Percentiles rank a stretch among this genome's conserved stretches.
Evolutionary conservation across 2,888 invertebrate species (phyloP).

Genomic region (Pristionchus entomophagus): DNA sequence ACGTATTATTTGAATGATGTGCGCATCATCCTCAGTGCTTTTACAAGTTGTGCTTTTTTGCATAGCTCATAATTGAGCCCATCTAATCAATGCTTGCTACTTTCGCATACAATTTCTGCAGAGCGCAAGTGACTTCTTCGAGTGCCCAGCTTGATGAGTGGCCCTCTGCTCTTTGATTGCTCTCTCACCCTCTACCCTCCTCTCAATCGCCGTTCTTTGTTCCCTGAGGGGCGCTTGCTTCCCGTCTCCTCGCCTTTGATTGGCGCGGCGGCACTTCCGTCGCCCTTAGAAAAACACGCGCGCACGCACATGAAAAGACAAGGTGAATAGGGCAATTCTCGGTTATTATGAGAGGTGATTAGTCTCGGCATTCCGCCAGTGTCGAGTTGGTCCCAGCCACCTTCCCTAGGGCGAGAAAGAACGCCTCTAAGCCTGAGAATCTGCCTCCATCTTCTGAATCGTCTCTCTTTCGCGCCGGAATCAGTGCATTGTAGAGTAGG

Average conservation of each 20-base stretch:
- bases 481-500: constrained; percentile 28
- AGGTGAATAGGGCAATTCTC: constrained; percentile 26
- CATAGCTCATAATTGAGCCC: too few relatives aligned
- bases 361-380: background rate
- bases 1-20: too few relatives aligned
- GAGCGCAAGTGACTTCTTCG: too few relatives aligned
- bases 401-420: too few relatives aligned
- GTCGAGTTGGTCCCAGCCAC: too few relatives aligned
- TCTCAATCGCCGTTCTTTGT: constrained; percentile 10
- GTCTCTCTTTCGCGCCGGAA: background rate
- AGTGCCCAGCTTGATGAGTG: too few relatives aligned
- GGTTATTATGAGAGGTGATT: constrained; percentile 34
- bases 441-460: too few relatives aligned
- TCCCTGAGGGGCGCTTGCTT: constrained; percentile 13
- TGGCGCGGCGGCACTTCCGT: background rate
- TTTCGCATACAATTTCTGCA: too few relatives aligned
- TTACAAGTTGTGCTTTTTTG: too few relatives aligned
- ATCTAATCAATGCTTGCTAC: too few relatives aligned
- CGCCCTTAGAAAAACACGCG: constrained; percentile 17
- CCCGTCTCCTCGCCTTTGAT: constrained; percentile 1
- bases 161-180: constrained; percentile 17
- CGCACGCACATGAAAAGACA: background rate
- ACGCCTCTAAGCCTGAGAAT: too few relatives aligned
- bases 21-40: too few relatives aligned
- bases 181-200: background rate